Evolutionary conservation across 2,888 invertebrate genomes (phyloP), one percentile per base, ranked within the genome.

Genomic region (Thelaira solivaga): DNA sequence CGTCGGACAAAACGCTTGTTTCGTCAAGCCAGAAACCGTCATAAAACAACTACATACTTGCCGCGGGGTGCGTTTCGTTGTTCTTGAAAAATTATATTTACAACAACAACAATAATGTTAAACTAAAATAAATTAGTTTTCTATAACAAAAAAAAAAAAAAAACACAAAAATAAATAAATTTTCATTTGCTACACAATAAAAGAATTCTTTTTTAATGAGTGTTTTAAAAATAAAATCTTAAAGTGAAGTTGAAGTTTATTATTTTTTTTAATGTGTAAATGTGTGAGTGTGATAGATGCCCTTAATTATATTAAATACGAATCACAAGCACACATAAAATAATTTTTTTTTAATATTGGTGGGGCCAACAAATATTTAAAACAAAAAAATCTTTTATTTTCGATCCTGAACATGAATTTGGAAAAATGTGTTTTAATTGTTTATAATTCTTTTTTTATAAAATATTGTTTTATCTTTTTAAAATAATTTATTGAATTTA

Each of bases 1-100:
- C 87, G 87, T 85, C 82, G 86, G 80, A 49, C 75, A 69, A 62
- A 80, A 65, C 76, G 76, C 67, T 74, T 76, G 78, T 69, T 49
- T 49, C 7, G 7, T 59, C 41, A 61, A 49, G 7, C n/a, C n/a
- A n/a, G 39, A 59, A 49, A 59, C 69, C 22, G 69, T 64, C 51
- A 43, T 39, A 31, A 11, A 16, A 20, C 2, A 24, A n/a, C 4
- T 20, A 13, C 16, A 10, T n/a, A 20, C 22, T 45, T 31, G 13
- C 16, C 22, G 34, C 36, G 65, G 71, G 59, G 65, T 71, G 71
- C 59, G 69, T 69, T 61, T 41, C 4, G 22, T 6, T 69, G 59
- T 41, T 49, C 39, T 41, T 61, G 47, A 69, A 61, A 57, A 68
- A 29, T 51, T 8, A 49, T 29, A n/a, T n/a, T n/a, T n/a, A 49